Percentiles rank a stretch among this genome's conserved stretches.
Evolutionary conservation across 2,113 vertebrate species (phyloP).

Genomic region (Ranitomeya imitator): DNA sequence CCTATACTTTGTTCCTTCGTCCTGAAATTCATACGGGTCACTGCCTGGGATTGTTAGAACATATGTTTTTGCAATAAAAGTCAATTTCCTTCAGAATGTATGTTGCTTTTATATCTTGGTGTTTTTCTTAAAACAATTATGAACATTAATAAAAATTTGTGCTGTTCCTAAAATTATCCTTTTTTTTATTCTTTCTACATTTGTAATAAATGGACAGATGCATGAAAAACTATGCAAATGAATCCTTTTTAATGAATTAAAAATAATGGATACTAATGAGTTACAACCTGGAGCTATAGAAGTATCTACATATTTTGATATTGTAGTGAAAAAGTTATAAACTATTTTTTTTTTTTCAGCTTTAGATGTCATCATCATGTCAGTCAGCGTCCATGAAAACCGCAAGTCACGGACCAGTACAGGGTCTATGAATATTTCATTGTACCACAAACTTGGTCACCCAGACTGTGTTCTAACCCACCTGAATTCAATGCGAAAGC

Average conservation of each 20-base stretch:
- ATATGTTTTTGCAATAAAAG: background rate
- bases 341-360: background rate
- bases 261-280: background rate
- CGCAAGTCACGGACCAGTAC: slow-evolving; percentile 91
- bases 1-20: too few species aligned
- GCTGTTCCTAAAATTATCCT: background rate
- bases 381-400: slow-evolving; percentile 91
- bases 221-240: background rate
- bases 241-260: background rate
- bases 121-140: background rate
- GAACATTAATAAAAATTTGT: background rate
- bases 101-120: too few species aligned
- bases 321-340: background rate
- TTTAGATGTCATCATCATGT: slow-evolving; percentile 77
- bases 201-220: background rate
- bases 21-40: too few species aligned
- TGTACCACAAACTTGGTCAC: slow-evolving; percentile 93
- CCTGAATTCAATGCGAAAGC: slow-evolving; percentile 88
- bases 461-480: slow-evolving; percentile 89
- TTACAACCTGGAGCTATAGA: background rate
- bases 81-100: background rate
- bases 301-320: background rate
- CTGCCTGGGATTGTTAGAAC: background rate
- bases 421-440: slow-evolving; percentile 88
- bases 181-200: background rate